A percentile compares a stretch with the other conserved stretches of the same genome.
phyloP scores from a whole-genome alignment of 2,888 invertebrate species.

The Troides helena region DNA sequence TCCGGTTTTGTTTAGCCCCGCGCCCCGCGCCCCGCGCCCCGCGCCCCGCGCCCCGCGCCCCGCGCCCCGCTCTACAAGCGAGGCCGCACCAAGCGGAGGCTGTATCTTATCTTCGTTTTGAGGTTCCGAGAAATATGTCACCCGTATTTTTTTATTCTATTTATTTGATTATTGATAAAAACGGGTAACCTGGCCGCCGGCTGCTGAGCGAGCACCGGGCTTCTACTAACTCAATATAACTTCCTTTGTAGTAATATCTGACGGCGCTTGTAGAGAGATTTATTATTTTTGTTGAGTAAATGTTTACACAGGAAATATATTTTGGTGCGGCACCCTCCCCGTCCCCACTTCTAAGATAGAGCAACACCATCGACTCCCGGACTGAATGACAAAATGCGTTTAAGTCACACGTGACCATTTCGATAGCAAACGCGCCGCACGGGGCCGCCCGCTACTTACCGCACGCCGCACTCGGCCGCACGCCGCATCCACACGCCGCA shows the following conservation, averaged over 20 bases:
- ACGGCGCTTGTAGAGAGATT: background rate
- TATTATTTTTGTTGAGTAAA: background rate
- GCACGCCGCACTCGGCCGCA: no score
- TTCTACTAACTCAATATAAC: no score
- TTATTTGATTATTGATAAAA: no score
- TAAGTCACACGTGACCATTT: constrained; percentile 50
- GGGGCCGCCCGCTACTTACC: no score
- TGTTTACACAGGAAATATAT: constrained; percentile 34
- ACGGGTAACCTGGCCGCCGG: no score
- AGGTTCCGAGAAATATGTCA: constrained; percentile 6
- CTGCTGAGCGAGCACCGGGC: no score
- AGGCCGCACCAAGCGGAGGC: background rate
- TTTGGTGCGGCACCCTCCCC: constrained; percentile 48
- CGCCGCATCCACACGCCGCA: no score
- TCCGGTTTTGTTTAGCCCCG: constrained; percentile 46
- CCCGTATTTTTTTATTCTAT: background rate
- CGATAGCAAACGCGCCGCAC: constrained; percentile 34
- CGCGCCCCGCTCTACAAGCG: background rate
- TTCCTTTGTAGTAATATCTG: background rate
- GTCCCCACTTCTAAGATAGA: constrained; percentile 57
- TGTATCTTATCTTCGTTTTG: constrained; percentile 16
- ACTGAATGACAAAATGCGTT: constrained; percentile 57
- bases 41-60: background rate
- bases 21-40: background rate
- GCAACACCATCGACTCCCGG: constrained; percentile 64